A percentile compares a stretch with the other conserved stretches of the same genome.
Conservation (phyloP, 2,888 invertebrate genomes). For the Amaurobius ferox region DNA sequence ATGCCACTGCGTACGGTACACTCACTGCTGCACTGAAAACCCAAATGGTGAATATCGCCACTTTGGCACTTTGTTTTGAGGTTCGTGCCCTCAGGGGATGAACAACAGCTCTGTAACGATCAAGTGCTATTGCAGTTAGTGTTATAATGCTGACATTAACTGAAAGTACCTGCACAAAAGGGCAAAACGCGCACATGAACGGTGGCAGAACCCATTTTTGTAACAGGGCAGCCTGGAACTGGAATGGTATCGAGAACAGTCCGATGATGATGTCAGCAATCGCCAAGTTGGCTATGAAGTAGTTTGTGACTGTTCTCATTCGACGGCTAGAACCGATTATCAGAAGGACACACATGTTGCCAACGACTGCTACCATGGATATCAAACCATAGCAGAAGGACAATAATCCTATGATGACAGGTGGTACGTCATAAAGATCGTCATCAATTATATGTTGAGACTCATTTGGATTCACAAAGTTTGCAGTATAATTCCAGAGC, state of each 20-base stretch:
- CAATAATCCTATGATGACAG: constrained; percentile 84
- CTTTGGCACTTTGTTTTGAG: constrained; percentile 85
- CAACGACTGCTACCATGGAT: constrained; percentile 87
- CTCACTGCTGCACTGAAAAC: constrained; percentile 81
- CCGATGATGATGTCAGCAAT: constrained; percentile 91
- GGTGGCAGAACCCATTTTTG: constrained; percentile 91
- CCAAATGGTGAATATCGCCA: constrained; percentile 87
- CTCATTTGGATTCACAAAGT: background rate
- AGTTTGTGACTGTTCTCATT: constrained; percentile 90
- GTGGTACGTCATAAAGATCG: constrained; percentile 85
- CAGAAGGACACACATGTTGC: constrained; percentile 91
- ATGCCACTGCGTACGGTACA: constrained; percentile 83
- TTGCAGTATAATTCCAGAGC: background rate
- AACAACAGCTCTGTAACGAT: constrained; percentile 83
- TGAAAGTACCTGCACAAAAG: constrained; percentile 86
- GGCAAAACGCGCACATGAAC: constrained; percentile 92
- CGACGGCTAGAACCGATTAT: constrained; percentile 86
- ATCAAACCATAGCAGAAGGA: constrained; percentile 89
- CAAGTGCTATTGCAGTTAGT: constrained; percentile 89
- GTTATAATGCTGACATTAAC: constrained; percentile 94
- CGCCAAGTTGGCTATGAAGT: constrained; percentile 90
- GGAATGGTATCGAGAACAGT: constrained; percentile 89
- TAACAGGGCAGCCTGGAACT: constrained; percentile 91
- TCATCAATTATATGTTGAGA: constrained; percentile 23
- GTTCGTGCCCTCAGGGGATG: constrained; percentile 82